These are phyloP conservation scores for Monochamus alternatus DNA, from an alignment of 2,888 invertebrate genomes.

Conservation along the genomic window DNA sequence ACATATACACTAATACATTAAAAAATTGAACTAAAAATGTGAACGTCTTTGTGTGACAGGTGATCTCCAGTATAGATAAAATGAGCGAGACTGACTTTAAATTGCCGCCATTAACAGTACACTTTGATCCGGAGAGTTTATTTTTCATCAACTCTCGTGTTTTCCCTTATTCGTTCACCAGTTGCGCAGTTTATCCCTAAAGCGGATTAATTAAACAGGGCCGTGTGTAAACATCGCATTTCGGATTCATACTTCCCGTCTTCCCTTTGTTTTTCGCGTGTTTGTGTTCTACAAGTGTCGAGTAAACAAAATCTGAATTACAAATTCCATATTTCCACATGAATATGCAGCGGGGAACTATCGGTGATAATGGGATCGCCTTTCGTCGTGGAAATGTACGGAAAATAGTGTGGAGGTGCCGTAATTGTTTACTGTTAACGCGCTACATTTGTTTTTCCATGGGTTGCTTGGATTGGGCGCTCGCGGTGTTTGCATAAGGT, in stretches of 20 bases:
- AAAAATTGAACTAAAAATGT: too few relatives aligned
- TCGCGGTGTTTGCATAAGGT: too few relatives aligned
- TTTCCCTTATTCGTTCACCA: neutral
- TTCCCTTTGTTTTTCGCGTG: neutral
- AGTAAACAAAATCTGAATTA: conserved; percentile 25
- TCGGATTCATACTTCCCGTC: conserved; percentile 1
- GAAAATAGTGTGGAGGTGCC: neutral
- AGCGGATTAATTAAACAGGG: neutral
- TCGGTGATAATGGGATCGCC: conserved; percentile 4
- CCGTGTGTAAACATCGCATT: neutral
- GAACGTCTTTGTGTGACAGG: too few relatives aligned
- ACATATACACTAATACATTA: too few relatives aligned
- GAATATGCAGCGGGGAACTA: conserved; percentile 7
- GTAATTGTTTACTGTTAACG: neutral
- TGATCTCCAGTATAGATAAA: too few relatives aligned
- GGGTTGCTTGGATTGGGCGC: neutral
- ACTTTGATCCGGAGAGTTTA: neutral
- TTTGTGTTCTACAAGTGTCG: conserved; percentile 18
- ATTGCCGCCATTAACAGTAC: too few relatives aligned
- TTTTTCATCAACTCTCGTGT: neutral
- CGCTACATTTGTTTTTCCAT: neutral
- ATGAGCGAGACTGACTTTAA: too few relatives aligned
- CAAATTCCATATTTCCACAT: conserved; percentile 21
- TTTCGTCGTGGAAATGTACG: neutral
- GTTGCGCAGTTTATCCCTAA: neutral